Conservation (phyloP, 2,888 invertebrate species). For the Acanthosepion pharaonis region DNA sequence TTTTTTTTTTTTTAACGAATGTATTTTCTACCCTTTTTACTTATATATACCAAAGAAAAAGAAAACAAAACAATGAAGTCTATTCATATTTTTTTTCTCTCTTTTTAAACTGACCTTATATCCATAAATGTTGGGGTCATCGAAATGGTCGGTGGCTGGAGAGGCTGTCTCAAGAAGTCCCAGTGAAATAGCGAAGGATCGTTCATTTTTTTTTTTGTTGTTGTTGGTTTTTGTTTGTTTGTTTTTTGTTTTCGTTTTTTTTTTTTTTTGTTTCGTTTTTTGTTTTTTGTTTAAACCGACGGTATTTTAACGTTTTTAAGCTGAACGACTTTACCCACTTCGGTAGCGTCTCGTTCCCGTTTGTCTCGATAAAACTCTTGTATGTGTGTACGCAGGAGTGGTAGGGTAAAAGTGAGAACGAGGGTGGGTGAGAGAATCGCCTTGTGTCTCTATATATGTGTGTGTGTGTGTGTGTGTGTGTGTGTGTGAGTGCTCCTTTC, state of each 20-base stretch:
- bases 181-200: constrained; percentile 70
- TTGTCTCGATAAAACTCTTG: not conserved
- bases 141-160: constrained; percentile 66
- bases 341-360: not conserved
- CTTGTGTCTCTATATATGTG: no score
- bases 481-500: not conserved
- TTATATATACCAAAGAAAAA: not conserved
- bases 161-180: constrained; percentile 67
- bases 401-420: not conserved
- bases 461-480: no score
- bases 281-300: not conserved
- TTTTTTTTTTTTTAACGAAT: no score
- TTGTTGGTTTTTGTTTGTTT: not conserved
- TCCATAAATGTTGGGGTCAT: constrained; percentile 68
- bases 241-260: constrained; percentile 51
- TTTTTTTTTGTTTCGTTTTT: not conserved
- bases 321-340: not conserved
- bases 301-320: constrained; percentile 16
- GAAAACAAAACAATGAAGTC: not conserved
- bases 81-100: not conserved
- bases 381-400: not conserved
- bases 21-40: not conserved
- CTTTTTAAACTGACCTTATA: constrained; percentile 61
- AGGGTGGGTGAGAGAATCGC: not conserved
- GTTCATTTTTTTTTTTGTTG: constrained; percentile 57